phyloP scores from a whole-genome alignment of 2,797 vertebrate genomes.

The Tangara arthus region DNA sequence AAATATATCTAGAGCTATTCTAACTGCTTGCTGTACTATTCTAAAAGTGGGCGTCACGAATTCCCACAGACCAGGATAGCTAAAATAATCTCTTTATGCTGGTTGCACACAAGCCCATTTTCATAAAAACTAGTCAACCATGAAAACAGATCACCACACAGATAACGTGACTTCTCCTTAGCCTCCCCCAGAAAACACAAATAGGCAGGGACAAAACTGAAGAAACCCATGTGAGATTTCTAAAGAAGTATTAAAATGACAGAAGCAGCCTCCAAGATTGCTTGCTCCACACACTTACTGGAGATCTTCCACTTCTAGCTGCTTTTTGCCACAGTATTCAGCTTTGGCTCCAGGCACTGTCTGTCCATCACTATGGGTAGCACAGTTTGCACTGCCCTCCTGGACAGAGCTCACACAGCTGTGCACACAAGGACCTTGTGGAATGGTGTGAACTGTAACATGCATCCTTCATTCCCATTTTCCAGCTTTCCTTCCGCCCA shows the following conservation, averaged over 20 bases:
- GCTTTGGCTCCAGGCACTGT: background rate
- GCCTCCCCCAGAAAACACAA: background rate
- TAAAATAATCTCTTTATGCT: background rate
- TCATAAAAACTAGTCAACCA: background rate
- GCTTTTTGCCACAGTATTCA: background rate
- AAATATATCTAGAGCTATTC: conserved; percentile 11
- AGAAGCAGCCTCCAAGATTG: background rate
- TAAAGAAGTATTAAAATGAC: background rate
- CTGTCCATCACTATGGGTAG: background rate
- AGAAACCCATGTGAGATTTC: background rate
- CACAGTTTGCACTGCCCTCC: background rate
- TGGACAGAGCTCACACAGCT: background rate
- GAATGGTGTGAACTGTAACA: background rate
- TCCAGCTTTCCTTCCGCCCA: background rate
- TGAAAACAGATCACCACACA: background rate
- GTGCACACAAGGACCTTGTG: background rate
- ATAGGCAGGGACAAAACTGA: background rate
- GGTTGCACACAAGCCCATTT: background rate
- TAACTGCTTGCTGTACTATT: background rate
- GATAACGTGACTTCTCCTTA: background rate
- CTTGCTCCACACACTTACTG: background rate
- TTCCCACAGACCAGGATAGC: background rate
- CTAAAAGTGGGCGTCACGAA: background rate
- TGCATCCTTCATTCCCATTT: background rate
- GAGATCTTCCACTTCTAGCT: background rate